Percentiles rank a stretch among this genome's conserved stretches.
These are phyloP conservation scores for Ibidorhyncha struthersii DNA, from an alignment of 2,113 vertebrate species.

Conservation along the genomic window DNA sequence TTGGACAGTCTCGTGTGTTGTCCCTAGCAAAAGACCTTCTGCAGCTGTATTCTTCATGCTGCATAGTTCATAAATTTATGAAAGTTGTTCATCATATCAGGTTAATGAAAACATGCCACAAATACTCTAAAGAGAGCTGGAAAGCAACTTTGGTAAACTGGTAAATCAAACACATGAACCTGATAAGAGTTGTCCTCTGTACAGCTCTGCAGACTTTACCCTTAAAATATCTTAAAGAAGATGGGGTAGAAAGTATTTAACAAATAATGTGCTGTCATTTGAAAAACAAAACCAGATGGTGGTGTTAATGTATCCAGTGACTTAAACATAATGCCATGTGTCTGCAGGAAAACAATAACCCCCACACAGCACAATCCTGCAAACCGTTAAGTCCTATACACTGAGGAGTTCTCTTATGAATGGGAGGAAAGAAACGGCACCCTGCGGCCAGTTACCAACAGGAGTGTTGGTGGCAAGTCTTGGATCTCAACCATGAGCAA, in stretches of 20 bases:
- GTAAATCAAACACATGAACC: not conserved
- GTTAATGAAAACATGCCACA: not conserved
- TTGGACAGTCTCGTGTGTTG: not conserved
- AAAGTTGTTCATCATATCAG: not conserved
- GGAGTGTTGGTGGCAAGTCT: not conserved
- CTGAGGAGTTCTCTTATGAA: not conserved
- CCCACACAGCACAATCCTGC: not conserved
- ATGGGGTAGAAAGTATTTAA: not conserved
- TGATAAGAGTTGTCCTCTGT: not conserved
- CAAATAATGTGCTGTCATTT: constrained; percentile 14
- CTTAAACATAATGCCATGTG: constrained; percentile 31
- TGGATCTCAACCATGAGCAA: not conserved
- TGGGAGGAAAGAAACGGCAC: not conserved
- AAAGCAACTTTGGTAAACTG: not conserved
- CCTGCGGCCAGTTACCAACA: not conserved
- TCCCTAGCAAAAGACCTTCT: not conserved
- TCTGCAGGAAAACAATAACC: constrained; percentile 46
- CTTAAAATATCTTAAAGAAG: not conserved
- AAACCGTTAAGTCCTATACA: not conserved
- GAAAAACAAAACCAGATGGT: constrained; percentile 54
- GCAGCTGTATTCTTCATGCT: not conserved
- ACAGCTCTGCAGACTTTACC: not conserved
- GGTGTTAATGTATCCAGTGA: constrained; percentile 8
- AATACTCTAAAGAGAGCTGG: not conserved
- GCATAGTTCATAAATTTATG: not conserved